These are phyloP conservation scores for Microcebus lehilahytsara DNA, from an alignment of 2,113 vertebrate species.

Conservation along the genomic window DNA sequence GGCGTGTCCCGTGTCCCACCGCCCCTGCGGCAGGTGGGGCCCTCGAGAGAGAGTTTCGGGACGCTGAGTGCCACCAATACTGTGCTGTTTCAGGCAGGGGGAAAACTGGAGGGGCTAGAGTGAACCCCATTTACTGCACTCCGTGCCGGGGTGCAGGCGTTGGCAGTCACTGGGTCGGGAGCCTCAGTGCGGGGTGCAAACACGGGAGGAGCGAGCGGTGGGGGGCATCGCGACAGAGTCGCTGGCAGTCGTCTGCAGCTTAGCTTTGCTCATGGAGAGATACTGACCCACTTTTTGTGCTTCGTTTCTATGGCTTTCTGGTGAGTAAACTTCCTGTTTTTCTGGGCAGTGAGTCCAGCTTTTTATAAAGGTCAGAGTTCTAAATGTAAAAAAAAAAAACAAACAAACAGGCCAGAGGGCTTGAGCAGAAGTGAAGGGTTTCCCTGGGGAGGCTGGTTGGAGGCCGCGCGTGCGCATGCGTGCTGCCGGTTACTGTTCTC, in stretches of 20 bases:
- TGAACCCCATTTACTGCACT: fast-evolving
- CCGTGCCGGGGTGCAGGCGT: fast-evolving
- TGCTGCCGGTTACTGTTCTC: not conserved
- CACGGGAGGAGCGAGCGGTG: fast-evolving
- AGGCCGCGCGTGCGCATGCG: fast-evolving
- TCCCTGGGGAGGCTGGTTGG: not conserved
- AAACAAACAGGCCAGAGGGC: not conserved
- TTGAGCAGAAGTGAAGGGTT: not conserved
- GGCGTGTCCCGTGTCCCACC: fast-evolving
- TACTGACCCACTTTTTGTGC: not conserved
- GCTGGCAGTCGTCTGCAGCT: not conserved
- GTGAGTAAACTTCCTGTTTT: conserved; percentile 24
- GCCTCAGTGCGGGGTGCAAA: fast-evolving
- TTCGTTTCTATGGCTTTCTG: not conserved
- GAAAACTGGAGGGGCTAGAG: not conserved
- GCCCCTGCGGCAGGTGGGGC: fast-evolving
- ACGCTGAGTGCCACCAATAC: fast-evolving
- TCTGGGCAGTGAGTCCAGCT: conserved; percentile 5
- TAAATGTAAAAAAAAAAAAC: not conserved
- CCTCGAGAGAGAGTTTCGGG: not conserved
- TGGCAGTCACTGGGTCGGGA: fast-evolving
- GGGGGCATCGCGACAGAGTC: fast-evolving
- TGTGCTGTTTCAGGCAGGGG: not conserved
- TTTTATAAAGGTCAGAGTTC: conserved; percentile 38
- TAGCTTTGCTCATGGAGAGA: not conserved